Conservation (phyloP, 2,113 vertebrate genomes). For the Triplophysa siluroides region DNA sequence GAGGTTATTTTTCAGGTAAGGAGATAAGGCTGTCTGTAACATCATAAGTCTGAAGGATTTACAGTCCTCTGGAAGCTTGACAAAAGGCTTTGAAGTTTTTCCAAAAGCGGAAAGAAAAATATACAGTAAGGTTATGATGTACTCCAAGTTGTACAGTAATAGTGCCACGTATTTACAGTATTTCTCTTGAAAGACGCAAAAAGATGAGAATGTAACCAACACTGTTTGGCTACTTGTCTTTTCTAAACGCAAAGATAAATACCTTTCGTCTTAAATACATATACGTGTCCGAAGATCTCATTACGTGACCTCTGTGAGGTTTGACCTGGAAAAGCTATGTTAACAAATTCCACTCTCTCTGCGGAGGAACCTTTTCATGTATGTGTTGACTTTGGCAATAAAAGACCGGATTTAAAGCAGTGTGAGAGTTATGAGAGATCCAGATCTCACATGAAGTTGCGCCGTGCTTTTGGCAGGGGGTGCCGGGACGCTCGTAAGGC, state of each 20-base stretch:
- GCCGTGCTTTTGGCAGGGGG: constrained; percentile 40
- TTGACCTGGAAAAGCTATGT: constrained; percentile 10
- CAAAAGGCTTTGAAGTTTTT: constrained; percentile 31
- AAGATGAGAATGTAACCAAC: background rate
- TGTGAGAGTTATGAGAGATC: constrained; percentile 27
- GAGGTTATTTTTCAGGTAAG: constrained; percentile 27
- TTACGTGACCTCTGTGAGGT: constrained; percentile 25
- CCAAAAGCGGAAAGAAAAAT: constrained; percentile 34
- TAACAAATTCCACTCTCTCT: constrained; percentile 24
- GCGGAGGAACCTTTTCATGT: constrained; percentile 26
- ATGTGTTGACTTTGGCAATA: constrained; percentile 42
- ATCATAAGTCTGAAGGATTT: constrained; percentile 18
- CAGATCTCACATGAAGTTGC: constrained; percentile 43
- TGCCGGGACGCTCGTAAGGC: constrained; percentile 34
- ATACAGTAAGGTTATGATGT: constrained; percentile 31
- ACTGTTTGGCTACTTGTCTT: background rate
- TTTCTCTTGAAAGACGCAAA: too few relatives aligned
- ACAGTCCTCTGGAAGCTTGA: constrained; percentile 25
- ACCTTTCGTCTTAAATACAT: constrained; percentile 12
- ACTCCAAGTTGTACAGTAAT: constrained; percentile 1
- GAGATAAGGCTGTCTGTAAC: constrained; percentile 27
- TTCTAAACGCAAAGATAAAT: background rate
- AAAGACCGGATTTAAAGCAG: constrained; percentile 15
- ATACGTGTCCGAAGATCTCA: constrained; percentile 18
- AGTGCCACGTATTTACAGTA: constrained; percentile 9